Conservation (phyloP, 2,113 vertebrate species). For the Prionailurus bengalensis region DNA sequence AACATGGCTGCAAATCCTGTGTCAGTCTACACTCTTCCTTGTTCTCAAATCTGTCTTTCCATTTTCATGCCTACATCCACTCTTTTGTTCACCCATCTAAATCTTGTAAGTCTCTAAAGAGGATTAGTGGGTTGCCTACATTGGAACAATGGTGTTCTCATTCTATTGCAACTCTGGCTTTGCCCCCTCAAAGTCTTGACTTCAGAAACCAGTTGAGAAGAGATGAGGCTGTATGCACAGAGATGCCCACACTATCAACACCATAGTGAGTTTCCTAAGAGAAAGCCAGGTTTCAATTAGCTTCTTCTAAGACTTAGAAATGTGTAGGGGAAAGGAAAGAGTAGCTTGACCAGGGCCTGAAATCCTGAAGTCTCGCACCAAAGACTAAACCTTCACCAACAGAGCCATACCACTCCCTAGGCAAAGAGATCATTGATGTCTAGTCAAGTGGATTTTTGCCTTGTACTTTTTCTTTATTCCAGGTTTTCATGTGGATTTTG, state of each 20-base stretch:
- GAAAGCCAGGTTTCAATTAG: not conserved
- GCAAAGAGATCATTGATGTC: not conserved
- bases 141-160: not conserved
- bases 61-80: not conserved
- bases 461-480: not conserved
- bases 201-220: not conserved
- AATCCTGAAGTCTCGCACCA: not conserved
- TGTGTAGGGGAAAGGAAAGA: not conserved
- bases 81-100: not conserved
- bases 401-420: too few species aligned
- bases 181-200: not conserved
- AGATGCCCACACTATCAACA: not conserved
- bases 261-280: not conserved
- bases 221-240: too few species aligned
- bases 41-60: not conserved
- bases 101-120: not conserved
- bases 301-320: not conserved
- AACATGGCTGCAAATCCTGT: not conserved
- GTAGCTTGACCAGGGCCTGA: not conserved
- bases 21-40: not conserved
- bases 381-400: not conserved
- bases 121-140: not conserved
- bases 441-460: not conserved
- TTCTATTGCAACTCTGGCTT: not conserved
- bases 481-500: not conserved